These are phyloP conservation scores for Himalopsyche kuldschensis DNA, from an alignment of 2,888 invertebrate species.

Conservation along the genomic window DNA sequence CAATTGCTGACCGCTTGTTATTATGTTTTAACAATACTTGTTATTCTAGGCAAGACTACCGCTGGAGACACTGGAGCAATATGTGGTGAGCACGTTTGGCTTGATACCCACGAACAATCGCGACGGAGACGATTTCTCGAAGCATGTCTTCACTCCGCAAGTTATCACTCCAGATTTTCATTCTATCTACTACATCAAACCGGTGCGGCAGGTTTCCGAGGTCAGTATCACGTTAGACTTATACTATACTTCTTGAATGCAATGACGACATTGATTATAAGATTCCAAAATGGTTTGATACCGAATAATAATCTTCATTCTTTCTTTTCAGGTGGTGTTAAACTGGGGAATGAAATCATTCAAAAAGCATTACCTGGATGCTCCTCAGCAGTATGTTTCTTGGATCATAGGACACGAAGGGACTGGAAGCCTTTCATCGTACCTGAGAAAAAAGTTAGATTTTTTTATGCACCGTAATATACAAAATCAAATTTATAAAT, in stretches of 20 bases:
- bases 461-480: neutral
- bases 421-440: constrained; percentile 78
- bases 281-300: neutral
- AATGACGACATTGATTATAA: no score
- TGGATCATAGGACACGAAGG: constrained; percentile 87
- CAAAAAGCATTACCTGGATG: constrained; percentile 67
- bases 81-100: constrained; percentile 68
- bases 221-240: constrained; percentile 54
- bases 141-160: constrained; percentile 51
- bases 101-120: constrained; percentile 69
- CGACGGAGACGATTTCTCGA: constrained; percentile 64
- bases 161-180: constrained; percentile 65
- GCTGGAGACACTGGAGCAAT: constrained; percentile 65
- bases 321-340: constrained; percentile 48
- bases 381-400: constrained; percentile 76
- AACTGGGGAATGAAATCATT: constrained; percentile 57
- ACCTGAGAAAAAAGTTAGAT: constrained; percentile 69
- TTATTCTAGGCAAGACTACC: constrained; percentile 60
- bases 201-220: constrained; percentile 72
- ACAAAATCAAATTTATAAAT: neutral
- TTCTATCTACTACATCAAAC: constrained; percentile 74
- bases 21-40: neutral
- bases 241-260: no score
- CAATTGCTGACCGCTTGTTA: constrained; percentile 44
- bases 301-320: neutral